Conservation (phyloP, 2,888 invertebrate genomes). For the Aleiodes testaceus region DNA sequence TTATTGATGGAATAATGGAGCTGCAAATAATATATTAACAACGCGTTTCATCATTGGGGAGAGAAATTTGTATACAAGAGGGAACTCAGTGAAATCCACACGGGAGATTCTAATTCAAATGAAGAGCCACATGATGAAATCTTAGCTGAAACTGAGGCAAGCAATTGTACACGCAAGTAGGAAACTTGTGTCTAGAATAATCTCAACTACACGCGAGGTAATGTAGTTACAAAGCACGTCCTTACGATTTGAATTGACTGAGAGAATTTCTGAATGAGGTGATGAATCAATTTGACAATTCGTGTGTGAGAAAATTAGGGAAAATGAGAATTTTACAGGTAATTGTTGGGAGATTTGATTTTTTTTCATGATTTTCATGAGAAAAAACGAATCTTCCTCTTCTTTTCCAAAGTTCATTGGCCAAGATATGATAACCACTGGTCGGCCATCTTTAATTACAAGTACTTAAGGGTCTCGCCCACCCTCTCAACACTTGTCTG, state of each 20-base stretch:
- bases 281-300: slow-evolving; percentile 3
- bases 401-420: not conserved
- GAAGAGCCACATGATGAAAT: slow-evolving; percentile 24
- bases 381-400: too few species aligned
- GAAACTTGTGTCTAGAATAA: slow-evolving; percentile 19
- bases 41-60: too few species aligned
- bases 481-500: slow-evolving; percentile 33
- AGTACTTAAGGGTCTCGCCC: slow-evolving; percentile 58
- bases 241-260: slow-evolving; percentile 6
- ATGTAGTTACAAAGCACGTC: slow-evolving; percentile 20
- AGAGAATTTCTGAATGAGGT: slow-evolving; percentile 13
- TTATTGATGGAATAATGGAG: not conserved
- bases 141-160: slow-evolving; percentile 4
- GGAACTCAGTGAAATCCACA: not conserved
- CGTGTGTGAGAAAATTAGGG: too few species aligned
- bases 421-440: not conserved
- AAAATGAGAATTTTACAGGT: too few species aligned
- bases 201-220: slow-evolving; percentile 19
- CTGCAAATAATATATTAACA: not conserved
- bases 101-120: slow-evolving; percentile 21
- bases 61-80: slow-evolving; percentile 13
- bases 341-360: too few species aligned
- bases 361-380: too few species aligned
- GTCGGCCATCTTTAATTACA: slow-evolving; percentile 64
- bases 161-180: slow-evolving; percentile 17